Base-by-base conservation (phyloP, 2,797 vertebrate species). In the Gymnoscopelus braueri region DNA sequence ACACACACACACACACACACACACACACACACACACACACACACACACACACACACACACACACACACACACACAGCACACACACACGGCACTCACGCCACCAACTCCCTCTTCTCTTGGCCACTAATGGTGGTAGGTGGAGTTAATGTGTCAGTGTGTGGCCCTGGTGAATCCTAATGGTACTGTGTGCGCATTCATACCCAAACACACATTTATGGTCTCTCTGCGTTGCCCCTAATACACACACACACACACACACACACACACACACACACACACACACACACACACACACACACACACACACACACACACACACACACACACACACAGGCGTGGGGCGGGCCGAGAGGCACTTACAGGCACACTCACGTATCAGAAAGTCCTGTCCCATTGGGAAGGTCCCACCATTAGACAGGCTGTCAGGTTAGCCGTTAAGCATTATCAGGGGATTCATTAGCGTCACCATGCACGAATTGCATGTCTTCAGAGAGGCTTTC, bases 51-150 rank as follows among this genome's bases (percentile, higher is more conserved):
- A 52, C 10, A 54, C 3, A n/a, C 15, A 49, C 63, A 55, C 75
- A 69, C 64, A 72, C 69, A 71, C 50, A 32, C 67, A 66, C 3
- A 51, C 15, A 24, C 70, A 64, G n/a, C 67, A 70, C 52, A 69
- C 32, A n/a, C 50, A 53, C 48, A 15, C 3, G n/a, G n/a, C n/a
- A 19, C 51, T n/a, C 51, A 53, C 51, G 3, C 26, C 72, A 14
- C 56, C 26, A 35, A 14, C 56, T 32, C 32, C 4, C 39, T 24
- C 47, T 19, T 35, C 58, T 63, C 66, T 66, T 47, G 19, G 32
- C 39, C 67, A 49, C 39, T 79, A 82, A 84, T 80, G 79, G 76
- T 73, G 67, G 87, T 77, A 76, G 81, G 79, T 67, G 74, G 82
- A 71, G 72, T 85, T 87, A 82, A 87, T 80, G 63, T 83, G 74